Base-by-base conservation (phyloP, 2,797 vertebrate species). In the Ctenochaetus hawaiiensis region DNA sequence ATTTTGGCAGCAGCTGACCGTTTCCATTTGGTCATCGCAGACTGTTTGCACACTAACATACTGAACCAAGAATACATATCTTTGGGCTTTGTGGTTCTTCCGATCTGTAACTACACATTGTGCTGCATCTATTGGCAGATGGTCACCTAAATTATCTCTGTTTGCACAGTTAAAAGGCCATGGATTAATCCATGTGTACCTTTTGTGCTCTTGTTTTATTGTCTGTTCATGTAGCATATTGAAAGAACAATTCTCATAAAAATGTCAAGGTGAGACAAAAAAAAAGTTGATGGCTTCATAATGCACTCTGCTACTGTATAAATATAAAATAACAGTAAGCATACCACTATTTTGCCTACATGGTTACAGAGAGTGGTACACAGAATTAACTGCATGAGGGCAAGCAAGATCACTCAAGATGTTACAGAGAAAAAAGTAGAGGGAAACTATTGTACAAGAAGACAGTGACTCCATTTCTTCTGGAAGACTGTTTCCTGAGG, bases 1-100 rank as follows among this genome's bases (percentile, higher is more conserved):
- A 54, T 34, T 67, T 63, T 87, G 77, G 57, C 70, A 78, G 44
- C 13, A 4, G 62, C 43, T 61, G 45, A 60, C n/a, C 56, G 22
- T 77, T 89, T 85, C 75, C 78, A 76, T 75, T 75, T 41, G 37
- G 62, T 78, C 62, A 60, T 65, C 20, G 1, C 9, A 48, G 30
- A 45, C 13, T 26, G 14, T 82, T 78, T 44, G 37, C 61, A 77
- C 41, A 64, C 51, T 43, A 67, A 71, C 65, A 58, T 41, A 43
- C 1, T 63, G 54, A 49, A 63, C 11, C 43, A 60, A 43, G 59
- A 47, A 47, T 37, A 41, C 17, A 39, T 59, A 52, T 79, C 22
- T 20, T 18, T 26, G 60, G 44, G 14, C 51, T 41, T 56, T 54
- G 18, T 7, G n/a, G 20, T 62, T 26, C 9, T 43, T 72, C 16